Evolutionary conservation across 1,140 invertebrate species (phyloP).

Genomic region (Drosophila melanogaster): Release_6_plus_ISO1_MT NT_033779.5:1271501-1272000

Average conservation of each 20-base stretch:
- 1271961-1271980: conserved; percentile 70
- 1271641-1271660: not conserved
- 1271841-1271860: conserved; percentile 18
- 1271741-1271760: not conserved
- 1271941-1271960: conserved; percentile 33
- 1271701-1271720: too few relatives aligned
- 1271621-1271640: conserved; percentile 11
- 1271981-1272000: conserved; percentile 81
- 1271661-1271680: not conserved
- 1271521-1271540: not conserved
- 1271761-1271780: conserved; percentile 11
- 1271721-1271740: not conserved
- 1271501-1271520: conserved; percentile 1
- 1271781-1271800: too few relatives aligned
- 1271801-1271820: conserved; percentile 5
- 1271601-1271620: conserved; percentile 19
- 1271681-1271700: not conserved
- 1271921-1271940: not conserved
- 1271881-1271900: conserved; percentile 78
- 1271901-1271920: conserved; percentile 46
- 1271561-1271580: conserved; percentile 74
- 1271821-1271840: conserved; percentile 10
- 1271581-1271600: conserved; percentile 63
- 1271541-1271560: conserved; percentile 71
- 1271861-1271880: conserved; percentile 42